These are phyloP conservation scores for Cosmia trapezina DNA, from an alignment of 2,888 invertebrate species.

Conservation along the genomic window DNA sequence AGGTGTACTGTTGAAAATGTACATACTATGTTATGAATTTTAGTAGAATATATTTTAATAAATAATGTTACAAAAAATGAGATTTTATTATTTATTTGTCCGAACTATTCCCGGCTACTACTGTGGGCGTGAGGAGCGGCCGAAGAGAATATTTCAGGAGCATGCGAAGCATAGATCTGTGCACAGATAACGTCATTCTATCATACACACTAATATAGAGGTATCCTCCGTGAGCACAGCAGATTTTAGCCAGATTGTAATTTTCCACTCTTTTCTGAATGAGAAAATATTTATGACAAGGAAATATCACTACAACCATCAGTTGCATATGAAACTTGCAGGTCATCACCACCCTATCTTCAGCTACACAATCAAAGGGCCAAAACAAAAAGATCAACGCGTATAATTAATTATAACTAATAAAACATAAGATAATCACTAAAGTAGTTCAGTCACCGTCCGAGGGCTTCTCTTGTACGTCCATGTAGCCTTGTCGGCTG, in stretches of 20 bases:
- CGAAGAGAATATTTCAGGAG: conserved; percentile 21
- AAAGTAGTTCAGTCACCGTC: conserved; percentile 61
- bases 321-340: not conserved
- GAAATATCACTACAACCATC: not conserved
- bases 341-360: not conserved
- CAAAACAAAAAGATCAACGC: conserved; percentile 35
- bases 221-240: not conserved
- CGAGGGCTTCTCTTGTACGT: conserved; percentile 82
- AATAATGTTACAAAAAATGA: conserved; percentile 83
- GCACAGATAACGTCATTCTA: conserved; percentile 43
- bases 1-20: conserved; percentile 88
- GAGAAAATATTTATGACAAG: not conserved
- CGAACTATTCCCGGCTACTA: conserved; percentile 5
- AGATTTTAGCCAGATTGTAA: not conserved
- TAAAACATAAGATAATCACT: conserved; percentile 52
- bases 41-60: conserved; percentile 88
- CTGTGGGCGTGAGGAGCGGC: not conserved
- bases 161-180: conserved; percentile 34
- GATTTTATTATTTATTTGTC: conserved; percentile 62
- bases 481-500: conserved; percentile 82
- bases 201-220: conserved; percentile 6
- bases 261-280: not conserved
- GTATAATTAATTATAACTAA: conserved; percentile 57
- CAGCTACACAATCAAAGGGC: conserved; percentile 36
- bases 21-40: conserved; percentile 88